Evolutionary conservation across 1,140 invertebrate genomes (phyloP), one percentile per base, ranked within the genome.

Genomic region (Oncopodura yosiiana): DNA sequence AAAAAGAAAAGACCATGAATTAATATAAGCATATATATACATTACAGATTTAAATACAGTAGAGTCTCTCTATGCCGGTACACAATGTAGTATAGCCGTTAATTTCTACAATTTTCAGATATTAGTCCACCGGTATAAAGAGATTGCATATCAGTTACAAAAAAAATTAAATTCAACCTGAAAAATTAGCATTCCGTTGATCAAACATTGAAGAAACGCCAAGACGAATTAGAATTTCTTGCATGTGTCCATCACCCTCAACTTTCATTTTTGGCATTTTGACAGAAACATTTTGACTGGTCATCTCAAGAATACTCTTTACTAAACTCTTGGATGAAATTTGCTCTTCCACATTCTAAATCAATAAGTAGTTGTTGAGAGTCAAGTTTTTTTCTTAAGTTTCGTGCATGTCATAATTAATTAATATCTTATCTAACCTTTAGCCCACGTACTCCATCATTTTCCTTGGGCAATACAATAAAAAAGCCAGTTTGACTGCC

Each of bases 241-340:
- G 75, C 16, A 87, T 66, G 37, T 74, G 70, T 2, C 79, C 61
- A 0, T 70, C 74, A 14, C 73, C 73, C 36, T 78, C 76, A 0
- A 87, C 63, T 58, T 78, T 77, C 76, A 87, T 81, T 60, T 77
- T 77, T 1, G 85, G 86, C 11, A 85, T 67, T 26, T 73, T 68
- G 1, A 82, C 63, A 3, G 81, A 67, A n/a, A 75, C 74, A 6
- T 45, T 50, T 39, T 41, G 36, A 2, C 48, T 34, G 18, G 53
- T 62, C 60, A 65, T 52, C 38, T 44, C 34, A 9, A 42, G 18
- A 8, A 68, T 49, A 8, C 64, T 34, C 18, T 58, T 41, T n/a
- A 63, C 46, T 3, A 87, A 62, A 5, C 70, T 66, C 0, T 73
- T 68, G 0, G 72, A 56, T 0, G 69, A 75, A 2, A 87, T 49